Conservation (phyloP, 2,113 vertebrate species). For the Apteryx mantelli region DNA sequence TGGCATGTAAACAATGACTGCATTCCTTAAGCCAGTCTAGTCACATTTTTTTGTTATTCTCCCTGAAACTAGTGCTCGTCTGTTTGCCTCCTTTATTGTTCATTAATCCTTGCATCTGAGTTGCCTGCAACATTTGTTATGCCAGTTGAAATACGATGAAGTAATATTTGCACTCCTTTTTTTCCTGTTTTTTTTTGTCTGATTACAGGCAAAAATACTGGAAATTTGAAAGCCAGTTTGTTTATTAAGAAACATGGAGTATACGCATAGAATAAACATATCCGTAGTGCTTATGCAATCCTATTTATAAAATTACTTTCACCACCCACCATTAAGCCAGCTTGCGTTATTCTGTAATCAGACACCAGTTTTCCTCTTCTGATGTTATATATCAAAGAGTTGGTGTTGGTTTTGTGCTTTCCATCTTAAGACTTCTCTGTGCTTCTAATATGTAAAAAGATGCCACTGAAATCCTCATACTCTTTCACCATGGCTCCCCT, state of each 20-base stretch:
- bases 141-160: neutral
- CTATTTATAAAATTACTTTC: constrained; percentile 6
- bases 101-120: neutral
- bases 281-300: neutral
- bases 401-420: neutral
- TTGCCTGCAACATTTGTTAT: neutral
- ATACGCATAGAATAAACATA: neutral
- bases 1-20: neutral
- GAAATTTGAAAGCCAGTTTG: neutral
- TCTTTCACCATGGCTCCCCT: fast-evolving
- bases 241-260: neutral
- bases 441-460: neutral
- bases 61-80: neutral
- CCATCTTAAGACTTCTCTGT: neutral
- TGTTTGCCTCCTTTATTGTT: neutral
- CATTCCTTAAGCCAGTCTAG: neutral
- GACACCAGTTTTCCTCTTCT: neutral
- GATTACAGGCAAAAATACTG: neutral
- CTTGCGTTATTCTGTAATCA: fast-evolving
- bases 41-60: neutral
- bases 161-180: constrained; percentile 1
- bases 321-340: neutral
- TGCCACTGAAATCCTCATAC: neutral
- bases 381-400: neutral
- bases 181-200: neutral